phyloP scores from a whole-genome alignment of 2,113 vertebrate genomes.

The Serinus canaria region DNA sequence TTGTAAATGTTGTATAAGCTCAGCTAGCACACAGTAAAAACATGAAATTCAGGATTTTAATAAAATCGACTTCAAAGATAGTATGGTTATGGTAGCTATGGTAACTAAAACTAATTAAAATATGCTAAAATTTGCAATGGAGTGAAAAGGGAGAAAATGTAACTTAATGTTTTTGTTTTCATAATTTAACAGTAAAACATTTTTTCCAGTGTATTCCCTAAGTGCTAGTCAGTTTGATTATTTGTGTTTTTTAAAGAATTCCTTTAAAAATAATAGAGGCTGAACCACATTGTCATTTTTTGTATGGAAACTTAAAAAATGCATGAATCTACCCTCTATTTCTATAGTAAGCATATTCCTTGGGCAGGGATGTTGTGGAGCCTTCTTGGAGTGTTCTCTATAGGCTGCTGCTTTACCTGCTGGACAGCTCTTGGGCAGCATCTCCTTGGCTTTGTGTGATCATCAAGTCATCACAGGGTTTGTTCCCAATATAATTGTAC shows the following conservation, averaged over 20 bases:
- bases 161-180: not conserved
- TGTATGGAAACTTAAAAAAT: not conserved
- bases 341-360: not conserved
- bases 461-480: not conserved
- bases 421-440: not conserved
- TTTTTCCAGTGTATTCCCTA: not conserved
- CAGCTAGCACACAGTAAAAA: not conserved
- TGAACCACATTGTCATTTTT: not conserved
- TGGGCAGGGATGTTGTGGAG: not conserved
- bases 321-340: not conserved
- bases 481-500: not conserved
- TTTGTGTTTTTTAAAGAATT: not conserved
- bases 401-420: not conserved
- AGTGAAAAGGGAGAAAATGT: not conserved
- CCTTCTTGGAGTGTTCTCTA: not conserved
- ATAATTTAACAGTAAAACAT: not conserved
- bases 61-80: constrained; percentile 19
- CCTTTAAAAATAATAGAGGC: not conserved
- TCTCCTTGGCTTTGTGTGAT: not conserved
- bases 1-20: not conserved
- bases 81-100: constrained; percentile 38
- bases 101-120: constrained; percentile 55
- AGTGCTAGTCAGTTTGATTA: constrained; percentile 9
- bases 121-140: constrained; percentile 18
- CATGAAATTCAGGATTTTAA: not conserved